These are phyloP conservation scores for Myioborus miniatus DNA, from an alignment of 2,797 vertebrate species.

Conservation along the genomic window DNA sequence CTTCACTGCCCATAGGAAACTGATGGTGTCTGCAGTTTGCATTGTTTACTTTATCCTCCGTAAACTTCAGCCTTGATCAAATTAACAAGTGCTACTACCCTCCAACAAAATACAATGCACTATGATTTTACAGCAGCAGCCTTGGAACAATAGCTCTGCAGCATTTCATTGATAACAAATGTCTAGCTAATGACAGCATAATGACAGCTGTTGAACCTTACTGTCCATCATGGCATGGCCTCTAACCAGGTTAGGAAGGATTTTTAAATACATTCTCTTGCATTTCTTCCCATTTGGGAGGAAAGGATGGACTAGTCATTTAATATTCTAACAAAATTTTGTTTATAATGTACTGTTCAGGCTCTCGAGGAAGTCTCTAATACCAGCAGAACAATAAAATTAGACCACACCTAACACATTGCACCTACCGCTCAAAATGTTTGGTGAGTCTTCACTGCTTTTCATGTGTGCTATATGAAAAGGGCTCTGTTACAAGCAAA, in stretches of 20 bases:
- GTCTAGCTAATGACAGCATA: constrained; percentile 57
- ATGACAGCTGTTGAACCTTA: constrained; percentile 53
- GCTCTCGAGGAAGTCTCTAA: background rate
- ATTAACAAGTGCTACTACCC: constrained; percentile 90
- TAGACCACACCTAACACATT: background rate
- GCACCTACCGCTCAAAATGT: background rate
- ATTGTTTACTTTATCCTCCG: constrained; percentile 97
- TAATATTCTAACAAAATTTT: background rate
- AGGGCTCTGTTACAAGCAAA: background rate
- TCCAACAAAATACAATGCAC: constrained; percentile 81
- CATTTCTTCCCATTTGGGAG: background rate
- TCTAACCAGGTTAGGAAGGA: background rate
- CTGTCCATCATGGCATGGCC: background rate
- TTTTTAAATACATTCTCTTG: background rate
- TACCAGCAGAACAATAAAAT: background rate
- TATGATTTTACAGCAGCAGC: constrained; percentile 83
- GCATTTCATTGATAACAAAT: constrained; percentile 74
- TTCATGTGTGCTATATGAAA: background rate
- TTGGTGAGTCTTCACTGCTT: background rate
- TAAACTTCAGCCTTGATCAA: constrained; percentile 93
- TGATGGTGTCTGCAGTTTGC: constrained; percentile 99
- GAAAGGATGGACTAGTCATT: background rate
- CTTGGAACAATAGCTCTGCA: constrained; percentile 78
- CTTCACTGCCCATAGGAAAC: constrained; percentile 99
- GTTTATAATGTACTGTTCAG: background rate